Evolutionary conservation across 2,888 invertebrate species (phyloP), one percentile per base, ranked within the genome.

Genomic region (Euzophera pinguis): DNA sequence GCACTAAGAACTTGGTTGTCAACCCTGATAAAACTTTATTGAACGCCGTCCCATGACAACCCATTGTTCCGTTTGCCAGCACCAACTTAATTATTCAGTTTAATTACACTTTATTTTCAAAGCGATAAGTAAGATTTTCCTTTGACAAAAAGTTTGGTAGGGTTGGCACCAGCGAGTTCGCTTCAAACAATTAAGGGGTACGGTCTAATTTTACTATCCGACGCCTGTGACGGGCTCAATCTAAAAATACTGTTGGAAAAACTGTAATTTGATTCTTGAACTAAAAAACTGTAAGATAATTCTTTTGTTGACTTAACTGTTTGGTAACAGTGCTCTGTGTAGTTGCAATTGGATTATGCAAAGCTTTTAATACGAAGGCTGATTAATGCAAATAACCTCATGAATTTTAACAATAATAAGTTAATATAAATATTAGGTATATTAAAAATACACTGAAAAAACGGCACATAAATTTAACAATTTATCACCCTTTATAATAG

Each of bases 11-110:
- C 70, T 62, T 71, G 67, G 68, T 69, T 72, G 76, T 77, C 74
- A 63, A 54, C 63, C 61, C 69, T 80, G 81, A 81, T 81, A 78
- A 80, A 80, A 79, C 73, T 81, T 80, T 81, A 81, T 81, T 79
- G 80, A 77, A 75, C 75, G 69, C 63, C 73, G 72, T 73, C 68
- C 71, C 67, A 70, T 76, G 77, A 80, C 78, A 80, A 78, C 78
- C 78, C 81, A 81, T 81, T 81, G 81, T 81, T 80, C 69, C 64
- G 69, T 61, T 64, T 68, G 63, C 69, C 64, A 73, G 56, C 53
- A 52, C 71, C 63, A 75, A 67, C 53, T 62, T 67, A 57, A 16
- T 10, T 39, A 17, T 55, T 43, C 62, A 48, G 1, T 45, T 22
- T 16, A 17, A 22, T 52, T 29, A 52, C 56, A 51, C 60, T 13